Evolutionary conservation across 2,113 vertebrate species (phyloP).

Genomic region (Pionites leucogaster): DNA sequence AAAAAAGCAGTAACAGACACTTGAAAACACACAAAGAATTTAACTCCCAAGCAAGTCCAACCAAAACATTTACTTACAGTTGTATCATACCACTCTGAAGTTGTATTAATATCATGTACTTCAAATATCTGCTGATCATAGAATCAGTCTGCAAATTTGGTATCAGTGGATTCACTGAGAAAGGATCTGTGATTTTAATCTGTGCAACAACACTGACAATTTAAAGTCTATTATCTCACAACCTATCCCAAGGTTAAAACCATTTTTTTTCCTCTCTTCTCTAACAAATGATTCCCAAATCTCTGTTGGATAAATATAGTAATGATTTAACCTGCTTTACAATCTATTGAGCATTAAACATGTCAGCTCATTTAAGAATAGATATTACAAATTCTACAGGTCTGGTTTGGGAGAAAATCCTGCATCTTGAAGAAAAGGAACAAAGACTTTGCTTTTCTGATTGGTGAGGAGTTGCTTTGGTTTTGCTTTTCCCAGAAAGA

Average conservation of each 20-base stretch:
- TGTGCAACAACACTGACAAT: background rate
- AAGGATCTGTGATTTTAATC: background rate
- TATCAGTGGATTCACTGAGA: background rate
- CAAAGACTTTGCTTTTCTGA: background rate
- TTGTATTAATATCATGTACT: background rate
- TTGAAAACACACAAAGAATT: background rate
- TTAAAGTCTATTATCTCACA: background rate
- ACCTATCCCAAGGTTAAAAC: background rate
- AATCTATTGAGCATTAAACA: background rate
- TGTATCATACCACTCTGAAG: background rate
- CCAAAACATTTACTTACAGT: background rate
- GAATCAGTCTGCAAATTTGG: background rate
- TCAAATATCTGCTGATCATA: background rate
- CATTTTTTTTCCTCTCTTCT: background rate
- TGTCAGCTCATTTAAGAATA: background rate
- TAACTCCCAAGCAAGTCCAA: background rate
- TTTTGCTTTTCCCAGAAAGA: constrained; percentile 21
- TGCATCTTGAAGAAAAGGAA: background rate
- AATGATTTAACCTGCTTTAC: background rate
- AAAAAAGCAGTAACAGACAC: background rate
- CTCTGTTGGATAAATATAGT: background rate
- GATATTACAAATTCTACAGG: background rate
- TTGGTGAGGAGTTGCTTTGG: background rate
- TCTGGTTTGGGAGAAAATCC: background rate
- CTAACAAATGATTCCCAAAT: background rate